A percentile compares a stretch with the other conserved stretches of the same genome.
Conservation (phyloP, 2,888 invertebrate genomes). For the Euphydryas editha region DNA sequence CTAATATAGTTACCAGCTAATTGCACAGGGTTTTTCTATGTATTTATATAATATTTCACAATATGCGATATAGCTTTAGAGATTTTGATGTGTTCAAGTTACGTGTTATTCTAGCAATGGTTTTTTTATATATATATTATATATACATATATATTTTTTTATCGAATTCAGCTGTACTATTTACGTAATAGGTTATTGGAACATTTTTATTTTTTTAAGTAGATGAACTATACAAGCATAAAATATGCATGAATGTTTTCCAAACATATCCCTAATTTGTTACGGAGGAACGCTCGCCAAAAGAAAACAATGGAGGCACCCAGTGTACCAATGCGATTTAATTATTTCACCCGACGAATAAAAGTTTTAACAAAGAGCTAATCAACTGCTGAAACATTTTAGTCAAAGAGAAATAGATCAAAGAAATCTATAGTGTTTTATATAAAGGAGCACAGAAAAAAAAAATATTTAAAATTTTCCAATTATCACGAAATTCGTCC, state of each 20-base stretch:
- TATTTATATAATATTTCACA: no score
- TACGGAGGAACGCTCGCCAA: not conserved
- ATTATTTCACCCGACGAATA: slow-evolving; percentile 26
- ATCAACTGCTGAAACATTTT: slow-evolving; percentile 25
- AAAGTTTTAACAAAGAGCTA: slow-evolving; percentile 30
- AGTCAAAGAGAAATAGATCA: slow-evolving; percentile 32
- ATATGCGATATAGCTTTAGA: no score
- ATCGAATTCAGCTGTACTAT: no score
- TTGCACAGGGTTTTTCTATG: no score
- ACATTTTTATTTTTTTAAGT: no score
- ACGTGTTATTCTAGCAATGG: no score
- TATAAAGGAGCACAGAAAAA: not conserved
- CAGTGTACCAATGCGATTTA: slow-evolving; percentile 22
- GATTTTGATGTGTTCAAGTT: no score
- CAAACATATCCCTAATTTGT: slow-evolving; percentile 10
- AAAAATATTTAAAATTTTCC: not conserved
- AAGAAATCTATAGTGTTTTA: slow-evolving; percentile 27
- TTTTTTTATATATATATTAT: no score
- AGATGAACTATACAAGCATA: not conserved
- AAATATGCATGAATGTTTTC: not conserved
- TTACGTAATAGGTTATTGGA: no score
- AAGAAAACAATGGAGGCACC: slow-evolving; percentile 12
- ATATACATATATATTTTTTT: no score
- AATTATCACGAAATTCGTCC: not conserved
- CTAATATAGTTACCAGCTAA: no score